Conservation (phyloP, 2,113 vertebrate genomes). For the Panurus biarmicus region DNA sequence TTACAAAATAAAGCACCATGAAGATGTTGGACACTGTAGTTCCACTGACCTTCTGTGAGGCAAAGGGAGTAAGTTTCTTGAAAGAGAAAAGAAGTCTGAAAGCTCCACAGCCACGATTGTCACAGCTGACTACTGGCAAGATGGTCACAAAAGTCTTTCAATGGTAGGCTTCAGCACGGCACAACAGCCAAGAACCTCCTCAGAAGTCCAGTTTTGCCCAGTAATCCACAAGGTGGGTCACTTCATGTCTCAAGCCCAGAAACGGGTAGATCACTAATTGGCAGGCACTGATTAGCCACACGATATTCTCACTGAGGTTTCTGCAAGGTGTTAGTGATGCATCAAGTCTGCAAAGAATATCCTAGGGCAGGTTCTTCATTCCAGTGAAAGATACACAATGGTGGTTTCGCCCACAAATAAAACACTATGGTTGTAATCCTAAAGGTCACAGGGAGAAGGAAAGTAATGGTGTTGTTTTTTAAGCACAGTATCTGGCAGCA, state of each 20-base stretch:
- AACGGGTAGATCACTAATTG: background rate
- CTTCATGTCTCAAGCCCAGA: background rate
- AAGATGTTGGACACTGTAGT: background rate
- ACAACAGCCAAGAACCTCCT: constrained; percentile 25
- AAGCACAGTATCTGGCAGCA: constrained; percentile 70
- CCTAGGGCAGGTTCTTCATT: constrained; percentile 69
- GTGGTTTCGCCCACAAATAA: constrained; percentile 61
- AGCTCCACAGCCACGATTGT: constrained; percentile 60
- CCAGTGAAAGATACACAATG: constrained; percentile 63
- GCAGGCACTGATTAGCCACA: constrained; percentile 9
- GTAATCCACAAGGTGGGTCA: constrained; percentile 37
- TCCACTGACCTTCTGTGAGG: constrained; percentile 60
- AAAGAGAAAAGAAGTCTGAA: constrained; percentile 38
- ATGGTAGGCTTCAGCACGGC: constrained; percentile 3
- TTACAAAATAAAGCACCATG: background rate
- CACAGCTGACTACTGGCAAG: constrained; percentile 57
- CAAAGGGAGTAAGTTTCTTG: constrained; percentile 27
- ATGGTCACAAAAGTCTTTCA: constrained; percentile 22
- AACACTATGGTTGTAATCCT: constrained; percentile 69
- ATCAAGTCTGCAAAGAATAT: constrained; percentile 71
- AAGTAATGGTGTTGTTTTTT: constrained; percentile 25
- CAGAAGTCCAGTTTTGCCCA: constrained; percentile 51
- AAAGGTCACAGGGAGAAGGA: constrained; percentile 38
- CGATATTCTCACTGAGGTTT: background rate
- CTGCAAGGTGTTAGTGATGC: constrained; percentile 31